A percentile compares a stretch with the other conserved stretches of the same genome.
phyloP scores from a whole-genome alignment of 2,888 invertebrate genomes.

The Trissolcus brochymenae region DNA sequence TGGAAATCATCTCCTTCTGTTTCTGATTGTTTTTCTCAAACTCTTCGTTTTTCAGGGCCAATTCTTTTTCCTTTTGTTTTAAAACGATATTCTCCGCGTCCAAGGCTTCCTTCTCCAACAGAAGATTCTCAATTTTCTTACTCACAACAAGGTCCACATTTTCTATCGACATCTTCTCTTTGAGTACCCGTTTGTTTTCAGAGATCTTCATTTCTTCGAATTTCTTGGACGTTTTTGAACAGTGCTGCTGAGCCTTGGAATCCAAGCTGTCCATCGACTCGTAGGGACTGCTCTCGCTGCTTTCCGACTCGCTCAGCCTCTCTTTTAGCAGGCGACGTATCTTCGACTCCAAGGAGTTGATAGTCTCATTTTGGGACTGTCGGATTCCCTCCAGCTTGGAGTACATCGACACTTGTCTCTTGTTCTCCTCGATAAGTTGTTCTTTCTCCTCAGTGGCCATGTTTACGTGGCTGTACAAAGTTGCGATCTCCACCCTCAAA shows the following conservation, averaged over 20 bases:
- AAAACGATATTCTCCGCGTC: slow-evolving; percentile 25
- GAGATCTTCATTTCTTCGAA: slow-evolving; percentile 35
- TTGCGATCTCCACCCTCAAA: slow-evolving; percentile 13
- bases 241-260: slow-evolving; percentile 20
- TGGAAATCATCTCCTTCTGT: slow-evolving; percentile 38
- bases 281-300: slow-evolving; percentile 6
- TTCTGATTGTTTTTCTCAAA: slow-evolving; percentile 38
- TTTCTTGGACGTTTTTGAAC: slow-evolving; percentile 37
- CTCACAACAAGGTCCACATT: slow-evolving; percentile 31
- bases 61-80: slow-evolving; percentile 26
- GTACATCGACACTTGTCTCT: background rate
- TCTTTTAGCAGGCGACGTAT: slow-evolving; percentile 10
- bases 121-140: slow-evolving; percentile 24
- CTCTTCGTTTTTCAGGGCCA: slow-evolving; percentile 35
- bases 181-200: slow-evolving; percentile 27
- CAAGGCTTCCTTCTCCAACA: slow-evolving; percentile 33
- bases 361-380: slow-evolving; percentile 23
- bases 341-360: slow-evolving; percentile 26
- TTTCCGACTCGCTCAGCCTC: slow-evolving; percentile 20
- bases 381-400: slow-evolving; percentile 8
- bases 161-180: slow-evolving; percentile 34
- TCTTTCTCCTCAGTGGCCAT: slow-evolving; percentile 9
- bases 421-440: slow-evolving; percentile 8
- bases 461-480: slow-evolving; percentile 4
- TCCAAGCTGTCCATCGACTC: slow-evolving; percentile 24